Evolutionary conservation across 2,113 vertebrate species (phyloP), one percentile per base, ranked within the genome.

Genomic region (Ancistrus triradiatus): DNA sequence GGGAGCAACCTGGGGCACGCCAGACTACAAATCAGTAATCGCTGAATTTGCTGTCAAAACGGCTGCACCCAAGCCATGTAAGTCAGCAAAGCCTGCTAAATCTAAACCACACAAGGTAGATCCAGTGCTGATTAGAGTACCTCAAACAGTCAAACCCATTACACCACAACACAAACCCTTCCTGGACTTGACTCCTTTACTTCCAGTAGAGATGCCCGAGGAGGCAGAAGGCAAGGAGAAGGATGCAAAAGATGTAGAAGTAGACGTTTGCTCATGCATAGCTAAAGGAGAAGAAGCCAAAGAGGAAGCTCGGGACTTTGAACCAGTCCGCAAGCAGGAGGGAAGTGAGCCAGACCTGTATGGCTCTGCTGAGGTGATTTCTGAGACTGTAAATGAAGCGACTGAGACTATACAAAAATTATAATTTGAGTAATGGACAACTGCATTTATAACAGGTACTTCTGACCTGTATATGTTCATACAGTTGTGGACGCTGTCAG

Each of bases 181-280:
- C 47, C 73, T 89, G 44, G 81, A 84, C 48, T 69, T 89, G 10
- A 82, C 69, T 1, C 77, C 83, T 56, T 72, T 87, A 58, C 82
- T 70, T 44, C 83, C 79, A 2, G 74, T 68, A 7, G 69, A 81
- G 2, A 22, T 40, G 7, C 3, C 5, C 0, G 74, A 78, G 15
- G 81, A 81, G 63, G 76, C 28, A 56, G 66, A 7, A 56, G 24
- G 19, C 44, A 53, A 56, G 69, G 52, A 22, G 80, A 80, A 44
- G 67, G 75, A 47, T 68, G 66, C 50, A 55, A 81, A 78, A 61
- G 79, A 80, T 68, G 76, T 57, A 1, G 38, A 33, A 59, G 17
- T 7, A 18, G 48, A 33, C 17, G 27, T 35, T 52, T 63, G 37
- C 4, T 22, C 37, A 21, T 15, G 28, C 28, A 28, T 18, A 11